These are phyloP conservation scores for Fragum whitleyi DNA, from an alignment of 2,888 invertebrate species.

Conservation along the genomic window DNA sequence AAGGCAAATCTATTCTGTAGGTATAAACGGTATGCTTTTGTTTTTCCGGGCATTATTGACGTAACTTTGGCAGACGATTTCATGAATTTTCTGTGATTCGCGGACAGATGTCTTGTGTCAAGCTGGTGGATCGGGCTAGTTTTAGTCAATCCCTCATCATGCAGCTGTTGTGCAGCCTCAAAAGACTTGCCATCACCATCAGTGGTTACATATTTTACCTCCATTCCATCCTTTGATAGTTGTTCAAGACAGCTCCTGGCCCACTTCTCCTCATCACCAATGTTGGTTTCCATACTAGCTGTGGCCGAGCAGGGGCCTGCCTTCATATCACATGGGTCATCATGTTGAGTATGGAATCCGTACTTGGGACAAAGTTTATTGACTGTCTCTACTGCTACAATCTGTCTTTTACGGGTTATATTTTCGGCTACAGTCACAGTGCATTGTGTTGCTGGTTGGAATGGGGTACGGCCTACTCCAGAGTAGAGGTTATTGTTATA, in stretches of 20 bases:
- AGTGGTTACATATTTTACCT: no score
- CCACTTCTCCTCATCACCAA: conserved; percentile 18
- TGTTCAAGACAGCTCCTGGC: not conserved
- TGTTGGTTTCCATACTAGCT: no score
- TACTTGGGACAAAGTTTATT: conserved; percentile 28
- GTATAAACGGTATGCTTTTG: conserved; percentile 8
- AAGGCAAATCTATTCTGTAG: conserved; percentile 8
- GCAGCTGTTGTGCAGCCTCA: conserved; percentile 20
- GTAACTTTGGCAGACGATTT: not conserved
- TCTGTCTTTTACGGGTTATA: no score
- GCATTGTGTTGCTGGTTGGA: conserved; percentile 20
- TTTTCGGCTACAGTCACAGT: no score
- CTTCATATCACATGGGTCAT: no score
- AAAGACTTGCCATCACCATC: conserved; percentile 12
- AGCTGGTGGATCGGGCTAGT: conserved; percentile 8
- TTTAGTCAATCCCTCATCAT: not conserved
- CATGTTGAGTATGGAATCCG: conserved; percentile 21
- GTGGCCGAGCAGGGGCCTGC: no score
- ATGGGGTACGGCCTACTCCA: no score
- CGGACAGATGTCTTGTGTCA: conserved; percentile 16
- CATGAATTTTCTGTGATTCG: no score
- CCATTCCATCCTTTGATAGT: not conserved
- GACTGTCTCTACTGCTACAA: conserved; percentile 8
- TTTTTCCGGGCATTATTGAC: conserved; percentile 12
- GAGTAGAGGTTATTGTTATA: conserved; percentile 29